phyloP scores from a whole-genome alignment of 2,797 vertebrate genomes.

The Catamblyrhynchus diadema region DNA sequence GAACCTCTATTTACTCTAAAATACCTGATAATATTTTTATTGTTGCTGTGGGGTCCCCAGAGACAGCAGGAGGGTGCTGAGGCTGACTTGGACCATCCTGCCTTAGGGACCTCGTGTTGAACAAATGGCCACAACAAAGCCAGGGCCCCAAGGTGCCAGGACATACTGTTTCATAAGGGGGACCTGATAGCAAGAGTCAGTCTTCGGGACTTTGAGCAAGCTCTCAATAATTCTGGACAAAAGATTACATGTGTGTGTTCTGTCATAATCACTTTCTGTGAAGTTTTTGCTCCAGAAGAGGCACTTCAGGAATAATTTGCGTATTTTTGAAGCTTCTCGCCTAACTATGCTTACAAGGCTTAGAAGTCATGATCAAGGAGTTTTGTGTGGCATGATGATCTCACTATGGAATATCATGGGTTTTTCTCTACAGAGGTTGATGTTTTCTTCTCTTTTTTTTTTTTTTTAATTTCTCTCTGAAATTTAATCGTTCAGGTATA shows the following conservation, averaged over 20 bases:
- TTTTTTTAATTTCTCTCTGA: neutral
- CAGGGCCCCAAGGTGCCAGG: fast-evolving
- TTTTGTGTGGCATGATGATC: neutral
- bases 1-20: neutral
- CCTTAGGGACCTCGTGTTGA: fast-evolving
- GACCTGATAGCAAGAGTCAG: neutral
- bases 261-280: neutral
- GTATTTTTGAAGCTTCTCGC: neutral
- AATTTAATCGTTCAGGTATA: neutral
- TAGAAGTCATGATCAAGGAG: neutral
- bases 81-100: fast-evolving
- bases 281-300: neutral
- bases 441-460: neutral
- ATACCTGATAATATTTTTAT: neutral
- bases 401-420: neutral
- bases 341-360: neutral
- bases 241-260: neutral
- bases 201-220: neutral
- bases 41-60: neutral
- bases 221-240: neutral
- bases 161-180: fast-evolving
- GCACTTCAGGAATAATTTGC: neutral
- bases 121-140: neutral
- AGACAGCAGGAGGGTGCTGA: neutral
- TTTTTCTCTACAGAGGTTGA: neutral